Conservation (phyloP, 2,888 invertebrate genomes). For the Dinocampus coccinellae region DNA sequence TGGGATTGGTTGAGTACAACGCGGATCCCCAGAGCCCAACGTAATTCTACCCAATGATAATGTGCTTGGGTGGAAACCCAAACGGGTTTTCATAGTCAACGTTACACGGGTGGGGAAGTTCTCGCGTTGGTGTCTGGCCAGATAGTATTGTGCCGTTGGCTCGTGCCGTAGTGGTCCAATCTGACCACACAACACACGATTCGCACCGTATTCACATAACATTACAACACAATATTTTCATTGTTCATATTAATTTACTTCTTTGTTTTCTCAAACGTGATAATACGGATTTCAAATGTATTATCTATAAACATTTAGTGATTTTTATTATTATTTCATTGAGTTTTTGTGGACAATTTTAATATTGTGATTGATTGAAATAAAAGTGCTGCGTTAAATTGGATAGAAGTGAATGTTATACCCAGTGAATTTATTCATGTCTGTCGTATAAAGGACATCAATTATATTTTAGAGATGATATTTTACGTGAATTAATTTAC, state of each 20-base stretch:
- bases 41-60: conserved; percentile 54
- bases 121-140: conserved; percentile 59
- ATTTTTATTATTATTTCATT: background rate
- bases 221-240: conserved; percentile 3
- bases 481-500: background rate
- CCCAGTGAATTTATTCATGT: background rate
- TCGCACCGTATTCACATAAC: conserved; percentile 43
- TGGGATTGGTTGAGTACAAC: conserved; percentile 40
- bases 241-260: background rate
- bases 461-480: background rate
- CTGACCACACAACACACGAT: conserved; percentile 56
- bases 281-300: background rate
- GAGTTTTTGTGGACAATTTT: background rate
- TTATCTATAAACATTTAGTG: background rate
- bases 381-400: background rate
- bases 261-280: background rate
- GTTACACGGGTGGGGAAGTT: conserved; percentile 58
- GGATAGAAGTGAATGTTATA: background rate
- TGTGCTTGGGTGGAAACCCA: conserved; percentile 57
- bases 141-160: conserved; percentile 69
- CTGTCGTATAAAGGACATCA: background rate
- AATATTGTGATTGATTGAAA: background rate
- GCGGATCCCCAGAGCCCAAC: conserved; percentile 46
- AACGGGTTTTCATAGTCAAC: conserved; percentile 57
- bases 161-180: conserved; percentile 64